These are phyloP conservation scores for Phataginus tricuspis DNA, from an alignment of 2,797 vertebrate genomes.

Conservation along the genomic window DNA sequence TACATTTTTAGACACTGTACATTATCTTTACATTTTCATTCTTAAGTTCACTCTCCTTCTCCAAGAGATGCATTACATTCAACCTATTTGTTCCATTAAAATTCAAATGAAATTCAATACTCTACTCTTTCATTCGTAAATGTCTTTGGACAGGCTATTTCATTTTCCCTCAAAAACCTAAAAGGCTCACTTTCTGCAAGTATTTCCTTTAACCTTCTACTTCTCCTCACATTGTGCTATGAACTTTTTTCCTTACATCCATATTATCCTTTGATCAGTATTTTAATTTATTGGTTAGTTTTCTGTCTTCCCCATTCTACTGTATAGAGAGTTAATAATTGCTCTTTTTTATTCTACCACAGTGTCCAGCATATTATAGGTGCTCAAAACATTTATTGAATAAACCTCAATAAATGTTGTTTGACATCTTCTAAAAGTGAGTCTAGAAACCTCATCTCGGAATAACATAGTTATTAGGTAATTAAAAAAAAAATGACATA, in stretches of 20 bases:
- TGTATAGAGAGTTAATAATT: background rate
- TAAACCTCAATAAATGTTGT: background rate
- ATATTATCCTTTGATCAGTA: background rate
- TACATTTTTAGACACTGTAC: no score
- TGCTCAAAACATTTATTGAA: background rate
- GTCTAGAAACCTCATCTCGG: background rate
- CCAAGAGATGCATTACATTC: background rate
- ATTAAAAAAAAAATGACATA: background rate
- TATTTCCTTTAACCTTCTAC: background rate
- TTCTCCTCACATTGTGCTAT: background rate
- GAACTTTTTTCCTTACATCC: background rate
- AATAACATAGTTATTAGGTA: background rate
- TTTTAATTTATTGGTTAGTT: background rate
- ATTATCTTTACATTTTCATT: background rate
- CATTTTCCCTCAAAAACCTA: background rate
- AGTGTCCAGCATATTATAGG: background rate
- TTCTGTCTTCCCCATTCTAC: background rate
- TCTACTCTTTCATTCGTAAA: background rate
- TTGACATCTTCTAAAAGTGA: background rate
- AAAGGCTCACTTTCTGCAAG: background rate
- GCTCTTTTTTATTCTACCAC: background rate
- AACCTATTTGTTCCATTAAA: background rate
- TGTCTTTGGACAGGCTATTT: background rate
- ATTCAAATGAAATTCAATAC: background rate
- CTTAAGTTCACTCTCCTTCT: background rate